Conservation (phyloP, 2,797 vertebrate species). For the Phylloscopus collybita region DNA sequence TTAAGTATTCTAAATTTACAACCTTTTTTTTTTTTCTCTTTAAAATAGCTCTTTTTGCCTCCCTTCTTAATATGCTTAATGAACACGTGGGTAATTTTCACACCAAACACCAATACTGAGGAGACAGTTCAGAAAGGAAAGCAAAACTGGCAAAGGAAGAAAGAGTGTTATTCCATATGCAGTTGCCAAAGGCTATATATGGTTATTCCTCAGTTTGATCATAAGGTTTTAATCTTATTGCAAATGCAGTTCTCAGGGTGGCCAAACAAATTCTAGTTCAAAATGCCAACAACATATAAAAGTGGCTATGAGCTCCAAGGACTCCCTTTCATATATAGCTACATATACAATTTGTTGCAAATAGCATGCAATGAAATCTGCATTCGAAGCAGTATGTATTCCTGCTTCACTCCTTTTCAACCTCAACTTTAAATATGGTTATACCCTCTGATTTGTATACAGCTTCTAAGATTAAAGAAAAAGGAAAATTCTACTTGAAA, state of each 20-base stretch:
- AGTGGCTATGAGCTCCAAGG: not conserved
- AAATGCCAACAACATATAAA: not conserved
- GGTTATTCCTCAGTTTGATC: constrained; percentile 39
- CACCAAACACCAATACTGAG: not conserved
- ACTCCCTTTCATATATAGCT: not conserved
- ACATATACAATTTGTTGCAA: constrained; percentile 31
- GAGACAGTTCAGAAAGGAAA: not conserved
- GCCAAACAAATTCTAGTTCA: constrained; percentile 18
- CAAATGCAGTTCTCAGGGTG: constrained; percentile 26
- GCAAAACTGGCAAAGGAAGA: constrained; percentile 53
- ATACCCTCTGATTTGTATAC: not conserved
- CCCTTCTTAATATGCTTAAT: not conserved
- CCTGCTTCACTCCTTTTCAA: constrained; percentile 30
- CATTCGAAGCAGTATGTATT: constrained; percentile 16
- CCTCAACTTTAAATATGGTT: constrained; percentile 34
- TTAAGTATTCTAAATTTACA: not conserved
- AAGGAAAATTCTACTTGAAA: constrained; percentile 23
- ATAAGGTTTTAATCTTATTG: constrained; percentile 16
- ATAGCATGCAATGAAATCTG: constrained; percentile 19
- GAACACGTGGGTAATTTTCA: not conserved
- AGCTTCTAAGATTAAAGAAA: constrained; percentile 27
- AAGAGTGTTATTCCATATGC: not conserved
- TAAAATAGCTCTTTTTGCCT: not conserved
- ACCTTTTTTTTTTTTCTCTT: not conserved
- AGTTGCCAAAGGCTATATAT: constrained; percentile 19